Base-by-base conservation (phyloP, 2,113 vertebrate genomes). In the Falco punctatus region DNA sequence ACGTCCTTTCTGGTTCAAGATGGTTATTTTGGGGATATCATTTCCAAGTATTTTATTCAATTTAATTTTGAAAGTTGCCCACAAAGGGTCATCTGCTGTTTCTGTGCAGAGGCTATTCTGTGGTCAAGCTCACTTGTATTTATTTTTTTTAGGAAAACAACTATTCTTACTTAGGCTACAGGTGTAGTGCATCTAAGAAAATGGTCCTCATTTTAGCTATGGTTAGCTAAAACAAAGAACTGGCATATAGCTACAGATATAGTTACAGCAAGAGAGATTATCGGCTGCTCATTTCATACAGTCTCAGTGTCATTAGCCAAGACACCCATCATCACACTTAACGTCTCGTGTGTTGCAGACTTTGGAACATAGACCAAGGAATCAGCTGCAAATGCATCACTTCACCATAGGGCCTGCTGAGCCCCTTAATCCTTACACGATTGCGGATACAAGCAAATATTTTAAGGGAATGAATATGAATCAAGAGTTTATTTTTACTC, bases 401-500 rank as follows among this genome's bases (percentile, higher is more conserved):
- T 88, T 91, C 4, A 4, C 13, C 51, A 92, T 52, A 81, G 17
- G 30, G 26, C 26, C 59, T 87, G 69, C 40, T 61, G 49, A 75
- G 49, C 35, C 49, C 44, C n/a, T 40, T 49, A 19, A 61, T 94
- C 52, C 54, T 87, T 89, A 14, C 3, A 19, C 0, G 2, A 15
- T 27, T 74, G 30, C 3, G 0, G 46, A 58, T 69, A 61, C 27
- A 51, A 38, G 57, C 38, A 87, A 77, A 72, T 72, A 49, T 64
- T 52, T 49, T 65, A 86, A 48, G 61, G 70, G 40, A 72, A 74
- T 61, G 30, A 91, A 52, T 91, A 80, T 87, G n/a, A 91, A 89
- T 75, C 30, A 78, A 80, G 38, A 85, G 73, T n/a, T 89, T 58
- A 79, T 95, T 95, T 87, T 95, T 81, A 62, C 40, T 73, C n/a